Evolutionary conservation across 2,888 invertebrate species (phyloP).

Genomic region (Metacarcinus magister): DNA sequence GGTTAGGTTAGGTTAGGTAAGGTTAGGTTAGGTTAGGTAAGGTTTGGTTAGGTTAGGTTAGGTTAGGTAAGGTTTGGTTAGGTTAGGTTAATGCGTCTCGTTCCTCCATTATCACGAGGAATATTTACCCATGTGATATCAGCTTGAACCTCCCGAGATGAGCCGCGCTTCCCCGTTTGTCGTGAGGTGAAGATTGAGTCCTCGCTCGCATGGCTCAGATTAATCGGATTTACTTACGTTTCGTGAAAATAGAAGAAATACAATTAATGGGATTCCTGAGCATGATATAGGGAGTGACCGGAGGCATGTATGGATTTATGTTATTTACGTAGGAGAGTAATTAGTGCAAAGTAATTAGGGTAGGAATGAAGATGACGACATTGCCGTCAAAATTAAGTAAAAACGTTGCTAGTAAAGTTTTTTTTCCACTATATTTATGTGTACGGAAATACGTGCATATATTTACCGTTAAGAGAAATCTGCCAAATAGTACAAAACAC

Average conservation of each 20-base stretch:
- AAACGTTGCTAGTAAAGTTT: no score
- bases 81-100: no score
- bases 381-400: no score
- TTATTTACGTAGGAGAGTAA: background rate
- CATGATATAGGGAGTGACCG: background rate
- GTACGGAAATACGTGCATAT: no score
- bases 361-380: background rate
- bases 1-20: no score
- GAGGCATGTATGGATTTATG: background rate
- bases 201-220: background rate
- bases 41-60: no score
- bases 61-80: no score
- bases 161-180: background rate
- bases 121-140: background rate
- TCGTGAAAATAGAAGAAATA: background rate
- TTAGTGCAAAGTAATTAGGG: background rate
- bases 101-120: background rate
- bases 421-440: no score
- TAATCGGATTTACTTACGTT: slow-evolving; percentile 16
- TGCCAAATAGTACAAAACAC: no score
- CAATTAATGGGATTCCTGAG: background rate
- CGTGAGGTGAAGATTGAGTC: slow-evolving; percentile 22
- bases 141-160: background rate
- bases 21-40: no score
- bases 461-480: no score